These are phyloP conservation scores for Drosophila differens DNA, from an alignment of 2,888 invertebrate species.

Conservation along the genomic window DNA sequence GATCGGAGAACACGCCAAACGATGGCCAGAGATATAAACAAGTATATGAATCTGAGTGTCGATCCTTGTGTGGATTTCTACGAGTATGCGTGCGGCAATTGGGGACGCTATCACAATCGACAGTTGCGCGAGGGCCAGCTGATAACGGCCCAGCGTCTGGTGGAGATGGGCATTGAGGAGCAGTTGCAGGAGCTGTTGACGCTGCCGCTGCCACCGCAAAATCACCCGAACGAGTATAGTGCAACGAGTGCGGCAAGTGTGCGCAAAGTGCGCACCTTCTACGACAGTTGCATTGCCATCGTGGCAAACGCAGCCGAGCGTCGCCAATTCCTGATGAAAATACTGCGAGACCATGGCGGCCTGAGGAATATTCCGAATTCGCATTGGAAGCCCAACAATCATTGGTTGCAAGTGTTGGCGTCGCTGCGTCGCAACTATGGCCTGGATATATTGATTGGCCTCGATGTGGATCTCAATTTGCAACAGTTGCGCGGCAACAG, in stretches of 20 bases:
- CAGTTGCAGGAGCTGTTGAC: slow-evolving; percentile 67
- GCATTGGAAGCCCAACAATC: slow-evolving; percentile 70
- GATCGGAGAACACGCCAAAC: slow-evolving; percentile 44
- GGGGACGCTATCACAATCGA: slow-evolving; percentile 65
- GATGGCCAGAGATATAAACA: slow-evolving; percentile 54
- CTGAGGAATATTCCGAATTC: slow-evolving; percentile 69
- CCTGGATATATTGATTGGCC: slow-evolving; percentile 81
- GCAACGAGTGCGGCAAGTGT: slow-evolving; percentile 43
- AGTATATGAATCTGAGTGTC: slow-evolving; percentile 74
- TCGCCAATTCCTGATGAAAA: slow-evolving; percentile 62
- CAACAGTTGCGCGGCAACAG: slow-evolving; percentile 67
- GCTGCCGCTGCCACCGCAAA: slow-evolving; percentile 45
- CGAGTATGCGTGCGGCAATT: slow-evolving; percentile 82
- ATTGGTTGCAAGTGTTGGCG: slow-evolving; percentile 78
- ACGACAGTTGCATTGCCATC: slow-evolving; percentile 69
- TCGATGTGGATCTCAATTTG: slow-evolving; percentile 76
- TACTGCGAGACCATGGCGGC: slow-evolving; percentile 74
- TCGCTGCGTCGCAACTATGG: slow-evolving; percentile 72
- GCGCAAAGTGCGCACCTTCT: slow-evolving; percentile 77
- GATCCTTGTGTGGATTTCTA: slow-evolving; percentile 83
- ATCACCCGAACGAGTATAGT: slow-evolving; percentile 44
- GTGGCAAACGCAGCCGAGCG: slow-evolving; percentile 58
- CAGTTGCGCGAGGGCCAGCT: slow-evolving; percentile 53
- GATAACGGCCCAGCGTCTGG: slow-evolving; percentile 60
- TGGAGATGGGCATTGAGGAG: slow-evolving; percentile 60